A percentile compares a stretch with the other conserved stretches of the same genome.
phyloP scores from a whole-genome alignment of 1,140 invertebrate species.

The Vanessa atalanta region DNA sequence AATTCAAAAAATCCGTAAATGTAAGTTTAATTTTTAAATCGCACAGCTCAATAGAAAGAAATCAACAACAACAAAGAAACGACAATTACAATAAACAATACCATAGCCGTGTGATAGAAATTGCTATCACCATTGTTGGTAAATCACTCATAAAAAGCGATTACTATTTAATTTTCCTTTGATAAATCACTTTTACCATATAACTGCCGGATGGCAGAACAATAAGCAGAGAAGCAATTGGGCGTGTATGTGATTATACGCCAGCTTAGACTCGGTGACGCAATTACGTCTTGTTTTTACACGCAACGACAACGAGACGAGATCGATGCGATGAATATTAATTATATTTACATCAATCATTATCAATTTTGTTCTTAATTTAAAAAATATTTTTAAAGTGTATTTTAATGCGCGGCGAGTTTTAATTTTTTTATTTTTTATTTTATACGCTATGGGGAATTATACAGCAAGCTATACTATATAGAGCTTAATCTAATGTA shows the following conservation, averaged over 20 bases:
- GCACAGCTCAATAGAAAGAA: not conserved
- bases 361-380: not conserved
- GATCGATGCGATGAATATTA: not conserved
- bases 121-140: constrained; percentile 10
- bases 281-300: not conserved
- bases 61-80: constrained; percentile 1
- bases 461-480: too few species aligned
- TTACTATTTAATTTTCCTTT: constrained; percentile 10
- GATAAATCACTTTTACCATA: constrained; percentile 21
- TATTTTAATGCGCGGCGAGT: too few species aligned
- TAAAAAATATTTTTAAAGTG: too few species aligned
- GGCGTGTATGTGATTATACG: constrained; percentile 15
- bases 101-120: constrained; percentile 12
- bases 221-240: constrained; percentile 17
- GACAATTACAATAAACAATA: not conserved
- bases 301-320: not conserved
- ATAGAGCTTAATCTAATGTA: too few species aligned
- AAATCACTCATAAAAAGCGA: constrained; percentile 3
- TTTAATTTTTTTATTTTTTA: too few species aligned
- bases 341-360: not conserved
- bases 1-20: too few species aligned
- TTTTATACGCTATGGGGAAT: too few species aligned
- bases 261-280: not conserved
- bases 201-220: constrained; percentile 10
- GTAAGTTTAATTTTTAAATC: not conserved